Evolutionary conservation across 1,140 invertebrate species (phyloP).

Genomic region (Aplysia californica): DNA sequence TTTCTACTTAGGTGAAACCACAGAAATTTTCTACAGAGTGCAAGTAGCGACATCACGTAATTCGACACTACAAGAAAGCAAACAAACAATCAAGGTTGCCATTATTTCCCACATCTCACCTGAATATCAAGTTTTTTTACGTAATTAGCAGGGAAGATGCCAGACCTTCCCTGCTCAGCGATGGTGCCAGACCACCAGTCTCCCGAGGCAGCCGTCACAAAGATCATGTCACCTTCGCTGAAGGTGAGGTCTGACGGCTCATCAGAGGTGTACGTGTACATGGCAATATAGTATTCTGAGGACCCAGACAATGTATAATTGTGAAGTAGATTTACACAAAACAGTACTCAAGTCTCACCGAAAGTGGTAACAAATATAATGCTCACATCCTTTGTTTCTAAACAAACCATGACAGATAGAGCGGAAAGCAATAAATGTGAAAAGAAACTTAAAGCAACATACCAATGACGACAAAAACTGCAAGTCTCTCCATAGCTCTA

Average conservation of each 20-base stretch:
- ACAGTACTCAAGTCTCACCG: no score
- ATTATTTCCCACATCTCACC: slow-evolving; percentile 31
- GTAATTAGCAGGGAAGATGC: slow-evolving; percentile 88
- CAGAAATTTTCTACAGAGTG: no score
- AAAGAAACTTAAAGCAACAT: no score
- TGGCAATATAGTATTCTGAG: slow-evolving; percentile 81
- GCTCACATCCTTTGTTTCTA: no score
- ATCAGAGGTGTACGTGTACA: slow-evolving; percentile 76
- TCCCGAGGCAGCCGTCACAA: slow-evolving; percentile 75
- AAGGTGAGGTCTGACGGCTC: slow-evolving; percentile 94
- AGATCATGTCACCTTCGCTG: slow-evolving; percentile 88
- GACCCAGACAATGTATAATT: not conserved
- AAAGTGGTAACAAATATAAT: no score
- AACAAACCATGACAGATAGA: no score
- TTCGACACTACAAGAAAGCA: not conserved
- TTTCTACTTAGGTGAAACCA: no score
- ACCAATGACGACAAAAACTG: no score
- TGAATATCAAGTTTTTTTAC: slow-evolving; percentile 65
- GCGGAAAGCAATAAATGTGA: no score
- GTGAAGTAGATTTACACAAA: slow-evolving; percentile 5
- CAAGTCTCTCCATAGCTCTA: no score
- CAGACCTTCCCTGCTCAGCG: slow-evolving; percentile 76
- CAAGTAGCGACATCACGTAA: no score
- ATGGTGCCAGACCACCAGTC: slow-evolving; percentile 99
- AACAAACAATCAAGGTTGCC: not conserved